Conservation (phyloP, 2,113 vertebrate genomes). For the Cheilinus undulatus region DNA sequence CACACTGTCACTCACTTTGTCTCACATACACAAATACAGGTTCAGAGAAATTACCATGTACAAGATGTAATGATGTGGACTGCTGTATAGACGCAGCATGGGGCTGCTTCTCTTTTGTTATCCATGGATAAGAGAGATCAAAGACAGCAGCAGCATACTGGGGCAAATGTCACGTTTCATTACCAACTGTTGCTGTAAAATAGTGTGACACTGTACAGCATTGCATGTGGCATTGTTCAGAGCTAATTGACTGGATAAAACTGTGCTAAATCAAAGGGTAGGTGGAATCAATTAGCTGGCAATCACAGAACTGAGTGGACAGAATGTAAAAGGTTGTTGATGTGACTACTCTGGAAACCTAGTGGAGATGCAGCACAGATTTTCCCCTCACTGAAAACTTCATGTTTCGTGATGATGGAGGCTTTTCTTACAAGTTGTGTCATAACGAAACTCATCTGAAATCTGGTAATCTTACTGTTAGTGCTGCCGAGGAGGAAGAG, state of each 20-base stretch:
- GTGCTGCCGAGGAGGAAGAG: constrained; percentile 37
- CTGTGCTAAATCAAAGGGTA: neutral
- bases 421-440: constrained; percentile 57
- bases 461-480: constrained; percentile 73
- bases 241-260: constrained; percentile 7
- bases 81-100: constrained; percentile 41
- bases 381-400: constrained; percentile 52
- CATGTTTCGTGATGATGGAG: constrained; percentile 37
- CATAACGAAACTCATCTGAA: constrained; percentile 72
- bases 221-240: neutral
- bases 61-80: constrained; percentile 55
- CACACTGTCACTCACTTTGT: constrained; percentile 29
- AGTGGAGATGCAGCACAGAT: constrained; percentile 27
- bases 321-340: constrained; percentile 13
- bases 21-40: constrained; percentile 39
- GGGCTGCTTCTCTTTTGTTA: constrained; percentile 53
- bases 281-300: constrained; percentile 34
- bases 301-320: neutral
- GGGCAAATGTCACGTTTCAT: constrained; percentile 52
- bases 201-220: neutral
- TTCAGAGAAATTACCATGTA: constrained; percentile 54
- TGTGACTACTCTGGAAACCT: constrained; percentile 59
- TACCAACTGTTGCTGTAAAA: constrained; percentile 23
- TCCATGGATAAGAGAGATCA: constrained; percentile 47
- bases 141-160: constrained; percentile 27